phyloP scores from a whole-genome alignment of 2,888 invertebrate genomes.

The Atethmia centrago region DNA sequence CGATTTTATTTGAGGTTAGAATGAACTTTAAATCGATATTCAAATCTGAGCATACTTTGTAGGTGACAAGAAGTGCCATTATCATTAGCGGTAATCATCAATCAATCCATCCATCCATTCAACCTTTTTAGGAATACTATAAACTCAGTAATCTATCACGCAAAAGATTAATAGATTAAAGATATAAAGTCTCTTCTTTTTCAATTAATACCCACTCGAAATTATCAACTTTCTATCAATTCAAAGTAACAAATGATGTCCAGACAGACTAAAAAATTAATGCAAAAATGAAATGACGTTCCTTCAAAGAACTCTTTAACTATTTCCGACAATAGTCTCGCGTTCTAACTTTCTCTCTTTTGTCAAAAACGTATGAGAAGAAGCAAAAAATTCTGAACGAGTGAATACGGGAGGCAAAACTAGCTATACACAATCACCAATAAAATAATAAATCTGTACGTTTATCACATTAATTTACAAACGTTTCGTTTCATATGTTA shows the following conservation, averaged over 20 bases:
- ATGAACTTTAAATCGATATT: not conserved
- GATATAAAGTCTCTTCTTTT: not conserved
- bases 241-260: slow-evolving; percentile 35
- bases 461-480: slow-evolving; percentile 45
- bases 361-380: not conserved
- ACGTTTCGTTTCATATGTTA: slow-evolving; percentile 37
- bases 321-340: slow-evolving; percentile 25
- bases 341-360: slow-evolving; percentile 41
- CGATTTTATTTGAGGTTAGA: not conserved
- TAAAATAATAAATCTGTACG: slow-evolving; percentile 36
- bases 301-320: slow-evolving; percentile 20
- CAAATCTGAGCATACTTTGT: not conserved
- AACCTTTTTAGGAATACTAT: slow-evolving; percentile 21
- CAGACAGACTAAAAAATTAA: slow-evolving; percentile 31
- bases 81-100: slow-evolving; percentile 19
- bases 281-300: slow-evolving; percentile 20
- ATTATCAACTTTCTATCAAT: slow-evolving; percentile 42
- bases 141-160: not conserved
- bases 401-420: not conserved
- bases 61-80: not conserved
- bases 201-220: slow-evolving; percentile 3
- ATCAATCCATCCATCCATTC: not conserved
- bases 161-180: slow-evolving; percentile 6
- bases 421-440: slow-evolving; percentile 14
- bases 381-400: not conserved